These are phyloP conservation scores for Lottia gigantea DNA, from an alignment of 2,888 invertebrate species.

Conservation along the genomic window DNA sequence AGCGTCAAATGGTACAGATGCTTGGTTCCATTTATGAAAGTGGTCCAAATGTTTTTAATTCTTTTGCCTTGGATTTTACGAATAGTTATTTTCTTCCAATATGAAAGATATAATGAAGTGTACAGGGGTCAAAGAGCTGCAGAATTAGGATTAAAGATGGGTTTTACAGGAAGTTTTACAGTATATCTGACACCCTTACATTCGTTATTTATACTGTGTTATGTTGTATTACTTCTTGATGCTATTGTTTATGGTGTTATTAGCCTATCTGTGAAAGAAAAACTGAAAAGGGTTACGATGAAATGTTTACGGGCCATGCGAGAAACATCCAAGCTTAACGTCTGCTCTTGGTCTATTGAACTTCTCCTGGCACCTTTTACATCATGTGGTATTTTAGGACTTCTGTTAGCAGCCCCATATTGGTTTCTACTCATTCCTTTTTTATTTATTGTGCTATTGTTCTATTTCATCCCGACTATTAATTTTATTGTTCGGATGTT, in stretches of 20 bases:
- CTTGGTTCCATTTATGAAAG: constrained; percentile 39
- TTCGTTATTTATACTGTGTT: constrained; percentile 52
- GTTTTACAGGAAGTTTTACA: constrained; percentile 52
- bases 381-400: constrained; percentile 50
- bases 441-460: constrained; percentile 41
- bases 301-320: constrained; percentile 53
- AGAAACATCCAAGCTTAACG: constrained; percentile 33
- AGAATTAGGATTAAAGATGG: constrained; percentile 19
- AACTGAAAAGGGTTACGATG: constrained; percentile 40
- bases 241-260: constrained; percentile 44
- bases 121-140: constrained; percentile 14
- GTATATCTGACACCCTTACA: constrained; percentile 58
- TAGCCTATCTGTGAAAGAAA: constrained; percentile 36
- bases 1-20: constrained; percentile 42
- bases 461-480: constrained; percentile 58
- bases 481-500: constrained; percentile 53
- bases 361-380: constrained; percentile 57
- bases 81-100: constrained; percentile 46
- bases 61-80: constrained; percentile 52
- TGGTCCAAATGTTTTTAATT: constrained; percentile 40
- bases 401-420: constrained; percentile 49
- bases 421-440: constrained; percentile 49
- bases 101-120: constrained; percentile 33
- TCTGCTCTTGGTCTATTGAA: constrained; percentile 40
- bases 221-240: constrained; percentile 50